A percentile compares a stretch with the other conserved stretches of the same genome.
Evolutionary conservation across 2,888 invertebrate species (phyloP).

Genomic region (Latrodectus elegans): DNA sequence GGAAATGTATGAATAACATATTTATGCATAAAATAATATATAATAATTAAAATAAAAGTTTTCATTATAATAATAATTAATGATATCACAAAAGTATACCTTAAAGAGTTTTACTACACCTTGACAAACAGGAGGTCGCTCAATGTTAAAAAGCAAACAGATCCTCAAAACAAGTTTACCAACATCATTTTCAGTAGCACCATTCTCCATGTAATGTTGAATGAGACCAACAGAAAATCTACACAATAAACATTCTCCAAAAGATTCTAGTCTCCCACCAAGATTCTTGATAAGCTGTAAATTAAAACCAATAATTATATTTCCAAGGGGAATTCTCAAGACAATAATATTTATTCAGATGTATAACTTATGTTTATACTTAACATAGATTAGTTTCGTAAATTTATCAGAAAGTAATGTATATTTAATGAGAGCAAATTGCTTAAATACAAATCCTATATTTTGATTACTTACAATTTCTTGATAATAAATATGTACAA

Average conservation of each 20-base stretch:
- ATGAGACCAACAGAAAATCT: constrained; percentile 66
- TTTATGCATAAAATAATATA: not conserved
- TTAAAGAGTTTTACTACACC: constrained; percentile 70
- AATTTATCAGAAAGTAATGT: too few species aligned
- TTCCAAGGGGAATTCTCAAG: too few species aligned
- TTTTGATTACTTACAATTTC: too few species aligned
- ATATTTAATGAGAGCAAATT: too few species aligned
- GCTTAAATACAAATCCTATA: too few species aligned
- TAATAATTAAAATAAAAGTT: not conserved
- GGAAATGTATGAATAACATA: not conserved
- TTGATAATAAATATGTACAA: too few species aligned
- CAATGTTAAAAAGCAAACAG: constrained; percentile 67
- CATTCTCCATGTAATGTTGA: constrained; percentile 68
- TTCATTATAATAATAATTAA: not conserved
- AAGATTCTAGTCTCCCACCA: constrained; percentile 2
- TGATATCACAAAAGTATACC: constrained; percentile 39
- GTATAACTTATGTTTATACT: too few species aligned
- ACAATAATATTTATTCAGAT: too few species aligned
- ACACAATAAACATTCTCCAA: constrained; percentile 62
- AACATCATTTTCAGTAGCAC: constrained; percentile 70
- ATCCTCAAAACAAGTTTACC: constrained; percentile 59
- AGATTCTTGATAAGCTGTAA: not conserved
- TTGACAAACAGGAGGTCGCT: constrained; percentile 68
- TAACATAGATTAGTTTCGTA: too few species aligned
- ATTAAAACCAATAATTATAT: too few species aligned